Base-by-base conservation (phyloP, 2,113 vertebrate species). In the Craseonycteris thonglongyai region DNA sequence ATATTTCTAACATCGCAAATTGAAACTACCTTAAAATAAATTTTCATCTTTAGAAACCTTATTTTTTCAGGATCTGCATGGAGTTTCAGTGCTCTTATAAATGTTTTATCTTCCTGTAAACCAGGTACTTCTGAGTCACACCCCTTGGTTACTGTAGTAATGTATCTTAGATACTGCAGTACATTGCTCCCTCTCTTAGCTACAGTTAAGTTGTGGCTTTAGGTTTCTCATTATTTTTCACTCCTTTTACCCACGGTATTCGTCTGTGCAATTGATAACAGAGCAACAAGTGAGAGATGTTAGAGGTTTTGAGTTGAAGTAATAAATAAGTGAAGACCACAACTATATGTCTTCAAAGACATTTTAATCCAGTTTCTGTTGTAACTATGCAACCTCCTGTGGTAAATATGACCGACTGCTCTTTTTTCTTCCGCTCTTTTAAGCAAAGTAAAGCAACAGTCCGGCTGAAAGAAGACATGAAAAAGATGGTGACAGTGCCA, bases 401-500 rank as follows among this genome's bases (percentile, higher is more conserved):
- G 65, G 95, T 97, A 49, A 95, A 93, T 11, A 72, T 97, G 90
- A 95, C 96, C 97, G 97, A 98, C 91, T 98, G 95, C 82, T 97
- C 54, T 76, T 95, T 97, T 97, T 97, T 97, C 82, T 91, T 98
- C 7, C 97, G 96, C 76, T 98, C 95, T 94, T 97, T 98, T 85
- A 98, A 99, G 99, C 99, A 99, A 98, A 99, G 98, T 97, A 99
- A 98, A 97, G 95, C 99, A 0, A 98, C 99, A 0, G 98, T 98
- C 95, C 98, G 97, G 96, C 98, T 99, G 85, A 99, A 98, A 96
- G 99, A 99, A 97, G 99, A 99, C 97, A 98, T 99, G 99, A 99
- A 99, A 98, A 99, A 98, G 98, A 98, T 99, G 96, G 99, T 98
- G 1, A 97, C 98, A 0, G 96, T 98, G 91, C 99, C 99, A 72